A percentile compares a stretch with the other conserved stretches of the same genome.
phyloP scores from a whole-genome alignment of 2,888 invertebrate species.

The Hoplodrina ambigua region DNA sequence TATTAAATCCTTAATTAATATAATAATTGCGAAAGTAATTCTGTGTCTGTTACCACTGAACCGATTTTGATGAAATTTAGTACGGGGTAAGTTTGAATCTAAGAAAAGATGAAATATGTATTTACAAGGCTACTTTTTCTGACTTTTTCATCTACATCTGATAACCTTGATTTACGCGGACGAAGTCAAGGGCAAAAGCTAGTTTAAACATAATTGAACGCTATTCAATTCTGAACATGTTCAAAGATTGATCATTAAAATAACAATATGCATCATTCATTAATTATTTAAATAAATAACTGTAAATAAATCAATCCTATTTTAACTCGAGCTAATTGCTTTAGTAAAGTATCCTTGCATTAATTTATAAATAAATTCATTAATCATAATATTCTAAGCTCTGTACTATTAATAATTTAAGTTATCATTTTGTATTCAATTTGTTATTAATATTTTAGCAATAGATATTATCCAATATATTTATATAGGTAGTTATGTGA shows the following conservation, averaged over 20 bases:
- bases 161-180: too few relatives aligned
- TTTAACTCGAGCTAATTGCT: conserved; percentile 26
- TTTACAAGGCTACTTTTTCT: too few relatives aligned
- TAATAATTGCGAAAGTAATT: too few relatives aligned
- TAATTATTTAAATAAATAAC: conserved; percentile 16
- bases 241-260: conserved; percentile 22
- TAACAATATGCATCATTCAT: conserved; percentile 24
- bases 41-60: too few relatives aligned
- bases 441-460: background rate
- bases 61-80: too few relatives aligned
- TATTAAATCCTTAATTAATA: too few relatives aligned
- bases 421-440: background rate
- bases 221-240: conserved; percentile 1
- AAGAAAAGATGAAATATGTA: too few relatives aligned
- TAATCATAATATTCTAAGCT: conserved; percentile 8
- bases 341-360: conserved; percentile 30
- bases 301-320: conserved; percentile 10
- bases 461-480: too few relatives aligned
- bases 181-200: too few relatives aligned
- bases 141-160: too few relatives aligned
- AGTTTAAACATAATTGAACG: conserved; percentile 4
- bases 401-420: background rate
- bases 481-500: too few relatives aligned
- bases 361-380: conserved; percentile 6
- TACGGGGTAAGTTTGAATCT: too few relatives aligned